These are phyloP conservation scores for Rotaria sp. DNA, from an alignment of 2,888 invertebrate genomes.

Conservation along the genomic window DNA sequence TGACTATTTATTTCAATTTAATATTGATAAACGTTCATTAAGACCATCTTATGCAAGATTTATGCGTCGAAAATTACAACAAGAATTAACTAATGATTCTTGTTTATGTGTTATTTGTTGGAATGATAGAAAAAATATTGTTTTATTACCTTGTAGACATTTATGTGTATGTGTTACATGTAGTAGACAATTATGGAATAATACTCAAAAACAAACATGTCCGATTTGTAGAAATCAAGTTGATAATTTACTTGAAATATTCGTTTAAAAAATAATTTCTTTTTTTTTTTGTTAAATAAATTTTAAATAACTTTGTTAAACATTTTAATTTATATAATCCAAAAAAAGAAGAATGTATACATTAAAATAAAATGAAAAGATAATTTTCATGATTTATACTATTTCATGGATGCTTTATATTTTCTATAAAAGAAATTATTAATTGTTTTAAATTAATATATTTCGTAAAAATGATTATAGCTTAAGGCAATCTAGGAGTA, in stretches of 20 bases:
- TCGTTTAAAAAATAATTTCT: neutral
- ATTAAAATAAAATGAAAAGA: too few relatives aligned
- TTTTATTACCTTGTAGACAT: neutral
- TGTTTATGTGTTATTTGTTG: neutral
- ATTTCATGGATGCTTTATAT: too few relatives aligned
- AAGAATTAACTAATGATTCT: neutral
- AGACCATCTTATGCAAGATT: neutral
- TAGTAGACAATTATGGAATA: neutral
- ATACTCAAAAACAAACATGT: neutral
- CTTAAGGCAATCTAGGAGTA: too few relatives aligned
- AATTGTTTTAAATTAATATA: too few relatives aligned
- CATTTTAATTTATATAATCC: too few relatives aligned
- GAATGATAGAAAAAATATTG: neutral
- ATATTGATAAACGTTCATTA: neutral
- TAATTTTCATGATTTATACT: too few relatives aligned
- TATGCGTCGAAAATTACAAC: neutral
- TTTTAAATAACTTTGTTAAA: too few relatives aligned
- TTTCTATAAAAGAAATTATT: too few relatives aligned
- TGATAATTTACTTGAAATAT: neutral
- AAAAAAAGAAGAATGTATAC: too few relatives aligned
- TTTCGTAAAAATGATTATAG: too few relatives aligned
- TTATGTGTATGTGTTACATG: neutral
- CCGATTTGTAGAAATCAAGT: neutral
- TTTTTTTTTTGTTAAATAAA: too few relatives aligned
- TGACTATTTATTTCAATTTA: neutral